phyloP scores from a whole-genome alignment of 2,888 invertebrate genomes.

The Isotomurus palustris region DNA sequence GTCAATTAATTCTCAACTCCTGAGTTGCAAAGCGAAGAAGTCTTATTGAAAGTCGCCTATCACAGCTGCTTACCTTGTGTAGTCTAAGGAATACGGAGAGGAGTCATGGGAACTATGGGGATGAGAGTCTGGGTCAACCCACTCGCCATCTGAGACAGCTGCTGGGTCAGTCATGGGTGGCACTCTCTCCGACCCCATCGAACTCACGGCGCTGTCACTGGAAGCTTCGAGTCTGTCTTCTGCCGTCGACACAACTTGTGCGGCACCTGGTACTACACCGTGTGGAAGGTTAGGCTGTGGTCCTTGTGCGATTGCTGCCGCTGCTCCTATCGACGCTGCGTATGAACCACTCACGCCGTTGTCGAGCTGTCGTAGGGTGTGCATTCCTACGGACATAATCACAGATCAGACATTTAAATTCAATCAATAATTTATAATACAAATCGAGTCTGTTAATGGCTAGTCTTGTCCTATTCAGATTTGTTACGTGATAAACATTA shows the following conservation, averaged over 20 bases:
- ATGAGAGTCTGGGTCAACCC: slow-evolving; percentile 83
- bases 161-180: slow-evolving; percentile 62
- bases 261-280: slow-evolving; percentile 30
- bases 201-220: slow-evolving; percentile 86
- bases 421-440: too few relatives aligned
- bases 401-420: slow-evolving; percentile 1
- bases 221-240: slow-evolving; percentile 69
- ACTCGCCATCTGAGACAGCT: slow-evolving; percentile 80
- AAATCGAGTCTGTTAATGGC: slow-evolving; percentile 1
- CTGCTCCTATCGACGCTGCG: slow-evolving; percentile 43
- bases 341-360: slow-evolving; percentile 50
- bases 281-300: slow-evolving; percentile 45
- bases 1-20: slow-evolving; percentile 2
- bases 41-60: background rate
- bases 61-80: slow-evolving; percentile 50
- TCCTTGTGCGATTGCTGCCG: slow-evolving; percentile 47
- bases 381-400: slow-evolving; percentile 76
- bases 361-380: slow-evolving; percentile 81
- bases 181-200: slow-evolving; percentile 79
- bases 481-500: too few relatives aligned
- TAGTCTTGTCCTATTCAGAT: too few relatives aligned
- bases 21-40: background rate
- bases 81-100: slow-evolving; percentile 66
- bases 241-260: slow-evolving; percentile 47
- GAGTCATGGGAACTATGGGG: slow-evolving; percentile 60